Base-by-base conservation (phyloP, 2,888 invertebrate genomes). In the Cephus runcator region DNA sequence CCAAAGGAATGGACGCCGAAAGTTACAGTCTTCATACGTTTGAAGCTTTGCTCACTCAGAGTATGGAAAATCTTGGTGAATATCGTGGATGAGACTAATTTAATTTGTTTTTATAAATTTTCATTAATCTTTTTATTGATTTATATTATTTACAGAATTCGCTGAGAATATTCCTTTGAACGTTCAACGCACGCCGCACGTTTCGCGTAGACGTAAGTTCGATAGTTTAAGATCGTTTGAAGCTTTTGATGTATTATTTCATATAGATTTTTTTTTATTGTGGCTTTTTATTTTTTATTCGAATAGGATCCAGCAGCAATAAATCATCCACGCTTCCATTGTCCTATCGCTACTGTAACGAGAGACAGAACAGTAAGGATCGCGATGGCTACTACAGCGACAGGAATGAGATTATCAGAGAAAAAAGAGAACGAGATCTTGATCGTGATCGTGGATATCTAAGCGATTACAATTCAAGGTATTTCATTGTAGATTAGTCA, bases 1-100 rank as follows among this genome's bases (percentile, higher is more conserved):
- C 98, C 83, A 97, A 98, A 92, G 98, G 98, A 84, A 97, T 98
- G 97, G 98, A 98, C 88, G 98, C 98, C 11, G 98, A 98, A 92
- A 97, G 97, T 91, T 98, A 97, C 92, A 97, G 97, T 91, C 93
- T 98, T 84, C 98, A 98, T 90, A 98, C 98, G 1, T 98, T 98
- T 89, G 98, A 98, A 92, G 97, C 98, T 79, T 93, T 98, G 81
- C 93, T 98, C 81, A 97, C 97, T 76, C 98, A 98, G 92, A 98
- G 97, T 92, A 97, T 98, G 97, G 98, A 98, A 92, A 98, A 98
- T 93, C 93, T 98, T 92, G 98, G 97, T 97, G 91, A 91, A 92
- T 85, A 76, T 73, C 71, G 4, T 4, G 6, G 2, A 56, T 23
- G 9, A 56, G 23, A 15, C 23, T 56, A 9, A 56, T 76, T 73